Evolutionary conservation across 1,140 invertebrate species (phyloP), one percentile per base, ranked within the genome.

Genomic region (Aricia agestis): DNA sequence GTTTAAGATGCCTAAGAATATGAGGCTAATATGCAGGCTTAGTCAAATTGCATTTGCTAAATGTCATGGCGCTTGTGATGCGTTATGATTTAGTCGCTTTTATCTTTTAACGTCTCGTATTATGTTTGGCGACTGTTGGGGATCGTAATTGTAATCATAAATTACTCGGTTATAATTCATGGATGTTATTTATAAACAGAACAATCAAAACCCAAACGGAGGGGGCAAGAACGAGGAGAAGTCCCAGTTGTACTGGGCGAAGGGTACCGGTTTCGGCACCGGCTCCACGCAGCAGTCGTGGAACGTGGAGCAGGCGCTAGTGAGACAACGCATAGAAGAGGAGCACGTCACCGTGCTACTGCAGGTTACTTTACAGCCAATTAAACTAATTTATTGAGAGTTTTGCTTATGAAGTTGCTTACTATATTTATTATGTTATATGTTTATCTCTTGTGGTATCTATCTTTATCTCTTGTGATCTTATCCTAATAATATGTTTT

Each of bases 221-320:
- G 84, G 87, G 3, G 82, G 82, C 6, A 73, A 79, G 6, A 87
- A 85, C 61, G 95, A 96, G 79, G 95, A 97, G 71, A 97, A 97
- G 76, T 95, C 95, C 1, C 97, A 98, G 82, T 92, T 97, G 73
- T 98, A 98, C 88, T 99, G 98, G 98, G 98, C 98, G 0, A 98
- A 98, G 83, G 96, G 95, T 7, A 98, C 98, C 1, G 98, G 98
- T 4, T 99, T 98, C 89, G 98, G 98, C 13, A 98, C 98, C 0
- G 98, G 98, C 1, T 98, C 97, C 1, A 99, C 97, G 1, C 96
- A 97, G 70, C 98, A 98, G 81, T 97, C 96, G 36, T 99, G 98
- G 98, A 98, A 99, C 89, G 97, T 98, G 10, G 97, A 98, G 81
- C 96, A 98, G 81, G 97, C 97, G 31, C 87, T 99, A n/a, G 85